These are phyloP conservation scores for Macrobrachium nipponense DNA, from an alignment of 1,140 invertebrate species.

Conservation along the genomic window DNA sequence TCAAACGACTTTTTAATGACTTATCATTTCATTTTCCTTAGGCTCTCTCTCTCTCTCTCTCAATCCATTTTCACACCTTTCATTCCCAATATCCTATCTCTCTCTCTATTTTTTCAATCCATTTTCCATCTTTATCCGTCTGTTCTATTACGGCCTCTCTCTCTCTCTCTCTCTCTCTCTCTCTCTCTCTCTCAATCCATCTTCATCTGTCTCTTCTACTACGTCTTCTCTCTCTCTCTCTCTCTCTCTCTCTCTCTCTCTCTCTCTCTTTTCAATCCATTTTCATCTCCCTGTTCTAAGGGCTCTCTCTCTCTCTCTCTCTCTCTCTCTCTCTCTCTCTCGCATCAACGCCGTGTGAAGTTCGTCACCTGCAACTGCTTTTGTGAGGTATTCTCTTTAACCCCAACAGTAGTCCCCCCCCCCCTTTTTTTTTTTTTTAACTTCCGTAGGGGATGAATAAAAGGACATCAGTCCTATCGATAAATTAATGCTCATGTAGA, in stretches of 20 bases:
- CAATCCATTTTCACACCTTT: background rate
- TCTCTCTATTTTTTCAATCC: background rate
- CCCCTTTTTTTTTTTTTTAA: too few relatives aligned
- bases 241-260: constrained; percentile 5
- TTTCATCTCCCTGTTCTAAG: too few relatives aligned
- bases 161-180: constrained; percentile 6
- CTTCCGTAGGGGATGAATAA: too few relatives aligned
- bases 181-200: background rate
- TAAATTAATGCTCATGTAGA: too few relatives aligned
- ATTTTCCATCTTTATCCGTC: too few relatives aligned
- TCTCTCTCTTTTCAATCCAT: too few relatives aligned
- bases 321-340: constrained; percentile 27
- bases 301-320: too few relatives aligned
- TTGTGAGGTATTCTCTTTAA: too few relatives aligned
- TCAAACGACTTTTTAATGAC: background rate
- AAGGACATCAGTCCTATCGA: too few relatives aligned
- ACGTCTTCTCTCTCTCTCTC: background rate
- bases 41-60: background rate
- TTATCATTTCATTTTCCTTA: too few relatives aligned
- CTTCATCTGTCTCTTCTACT: background rate
- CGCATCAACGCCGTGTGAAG: background rate
- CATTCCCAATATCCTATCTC: background rate
- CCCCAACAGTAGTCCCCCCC: too few relatives aligned
- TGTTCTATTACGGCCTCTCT: constrained; percentile 17
- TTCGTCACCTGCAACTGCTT: background rate